A percentile compares a stretch with the other conserved stretches of the same genome.
Evolutionary conservation across 1,140 invertebrate genomes (phyloP).

Genomic region (Probaryconus sp.): DNA sequence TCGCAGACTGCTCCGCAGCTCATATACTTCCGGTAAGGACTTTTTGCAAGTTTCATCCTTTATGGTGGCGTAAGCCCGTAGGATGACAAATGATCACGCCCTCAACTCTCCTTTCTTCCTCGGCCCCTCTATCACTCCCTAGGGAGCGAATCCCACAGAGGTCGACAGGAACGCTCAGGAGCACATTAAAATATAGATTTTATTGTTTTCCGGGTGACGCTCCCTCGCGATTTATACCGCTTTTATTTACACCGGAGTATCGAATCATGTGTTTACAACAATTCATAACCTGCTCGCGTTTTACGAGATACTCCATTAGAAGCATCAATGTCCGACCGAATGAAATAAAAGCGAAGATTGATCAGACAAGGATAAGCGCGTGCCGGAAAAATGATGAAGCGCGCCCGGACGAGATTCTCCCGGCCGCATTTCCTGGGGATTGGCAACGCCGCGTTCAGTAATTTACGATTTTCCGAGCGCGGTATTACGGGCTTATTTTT

Average conservation of each 20-base stretch:
- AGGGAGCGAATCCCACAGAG: constrained; percentile 39
- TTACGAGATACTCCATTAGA: constrained; percentile 70
- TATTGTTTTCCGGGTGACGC: constrained; percentile 72
- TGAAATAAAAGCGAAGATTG: constrained; percentile 14
- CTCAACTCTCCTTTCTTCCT: constrained; percentile 53
- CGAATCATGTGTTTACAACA: constrained; percentile 68
- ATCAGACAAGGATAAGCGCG: constrained; percentile 11
- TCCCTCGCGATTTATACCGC: constrained; percentile 68
- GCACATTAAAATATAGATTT: constrained; percentile 77
- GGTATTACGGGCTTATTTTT: constrained; percentile 5
- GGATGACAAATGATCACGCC: constrained; percentile 71
- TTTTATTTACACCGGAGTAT: constrained; percentile 66
- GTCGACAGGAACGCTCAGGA: constrained; percentile 61
- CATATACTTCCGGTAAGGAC: constrained; percentile 34
- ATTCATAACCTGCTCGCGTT: constrained; percentile 71
- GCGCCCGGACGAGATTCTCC: no score
- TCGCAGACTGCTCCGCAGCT: constrained; percentile 31
- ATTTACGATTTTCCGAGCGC: constrained; percentile 12
- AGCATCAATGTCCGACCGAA: constrained; percentile 41
- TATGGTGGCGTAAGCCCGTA: constrained; percentile 52
- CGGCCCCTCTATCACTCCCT: constrained; percentile 48
- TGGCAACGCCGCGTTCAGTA: not conserved
- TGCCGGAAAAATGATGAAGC: no score
- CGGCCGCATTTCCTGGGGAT: no score
- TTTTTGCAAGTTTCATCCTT: constrained; percentile 65